These are phyloP conservation scores for Jordanella pulchra DNA, from an alignment of 2,797 vertebrate species.

Conservation along the genomic window DNA sequence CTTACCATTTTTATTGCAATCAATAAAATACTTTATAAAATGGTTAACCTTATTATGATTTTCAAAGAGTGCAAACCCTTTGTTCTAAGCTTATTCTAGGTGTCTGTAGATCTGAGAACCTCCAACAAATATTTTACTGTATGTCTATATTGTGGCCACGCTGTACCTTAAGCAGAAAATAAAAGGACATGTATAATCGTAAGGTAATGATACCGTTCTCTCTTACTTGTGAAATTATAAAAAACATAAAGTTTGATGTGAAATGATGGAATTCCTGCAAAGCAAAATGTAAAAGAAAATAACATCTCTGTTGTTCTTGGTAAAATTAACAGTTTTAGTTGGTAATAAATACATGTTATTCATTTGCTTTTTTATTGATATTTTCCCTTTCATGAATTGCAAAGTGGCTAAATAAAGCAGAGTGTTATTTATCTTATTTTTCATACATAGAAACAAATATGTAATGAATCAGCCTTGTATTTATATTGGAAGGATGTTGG, in stretches of 20 bases:
- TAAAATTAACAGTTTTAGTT: slow-evolving; percentile 34
- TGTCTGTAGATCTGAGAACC: neutral
- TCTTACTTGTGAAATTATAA: neutral
- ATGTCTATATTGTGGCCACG: neutral
- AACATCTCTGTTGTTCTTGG: slow-evolving; percentile 14
- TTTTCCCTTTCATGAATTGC: too few relatives aligned
- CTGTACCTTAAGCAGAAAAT: neutral
- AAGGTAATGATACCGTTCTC: neutral
- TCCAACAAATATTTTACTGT: neutral
- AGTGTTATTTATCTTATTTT: too few relatives aligned
- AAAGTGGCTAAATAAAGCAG: too few relatives aligned
- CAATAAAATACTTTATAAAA: slow-evolving; percentile 40
- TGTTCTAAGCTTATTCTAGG: slow-evolving; percentile 17
- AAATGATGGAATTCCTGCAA: neutral
- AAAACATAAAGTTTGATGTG: neutral
- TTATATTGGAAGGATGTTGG: too few relatives aligned
- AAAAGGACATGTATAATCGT: neutral
- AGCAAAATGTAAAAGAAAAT: slow-evolving; percentile 16
- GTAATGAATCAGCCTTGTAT: too few relatives aligned
- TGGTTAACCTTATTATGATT: slow-evolving; percentile 28
- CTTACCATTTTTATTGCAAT: slow-evolving; percentile 45
- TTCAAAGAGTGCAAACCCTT: slow-evolving; percentile 18
- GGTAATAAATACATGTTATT: too few relatives aligned
- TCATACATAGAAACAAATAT: too few relatives aligned
- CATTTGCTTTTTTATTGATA: too few relatives aligned